These are phyloP conservation scores for Smittia aterrima DNA, from an alignment of 2,888 invertebrate species.

Conservation along the genomic window DNA sequence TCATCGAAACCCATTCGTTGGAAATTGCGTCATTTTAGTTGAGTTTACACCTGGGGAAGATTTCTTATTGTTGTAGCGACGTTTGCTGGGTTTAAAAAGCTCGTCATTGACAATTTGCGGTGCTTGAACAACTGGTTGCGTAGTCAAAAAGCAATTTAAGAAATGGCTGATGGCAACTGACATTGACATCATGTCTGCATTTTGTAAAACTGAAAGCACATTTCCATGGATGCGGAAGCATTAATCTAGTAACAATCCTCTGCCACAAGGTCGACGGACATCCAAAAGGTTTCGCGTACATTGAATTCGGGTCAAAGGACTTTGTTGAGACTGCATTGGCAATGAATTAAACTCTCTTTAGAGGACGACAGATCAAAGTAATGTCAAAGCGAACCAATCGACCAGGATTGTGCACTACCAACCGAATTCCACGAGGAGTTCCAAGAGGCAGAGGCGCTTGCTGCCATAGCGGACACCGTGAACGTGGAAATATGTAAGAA, in stretches of 20 bases:
- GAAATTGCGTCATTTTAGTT: constrained; percentile 56
- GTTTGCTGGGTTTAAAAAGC: constrained; percentile 48
- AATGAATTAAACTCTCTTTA: constrained; percentile 95
- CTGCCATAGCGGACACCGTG: no score
- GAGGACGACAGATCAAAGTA: constrained; percentile 98
- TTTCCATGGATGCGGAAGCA: no score
- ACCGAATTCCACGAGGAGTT: constrained; percentile 69
- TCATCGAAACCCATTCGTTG: constrained; percentile 85
- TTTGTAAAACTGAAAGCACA: no score
- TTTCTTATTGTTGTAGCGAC: constrained; percentile 61
- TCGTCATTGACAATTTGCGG: constrained; percentile 48
- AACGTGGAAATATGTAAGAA: no score
- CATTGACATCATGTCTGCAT: constrained; percentile 79
- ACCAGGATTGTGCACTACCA: constrained; percentile 93
- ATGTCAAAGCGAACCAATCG: constrained; percentile 97
- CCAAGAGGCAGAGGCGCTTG: constrained; percentile 66
- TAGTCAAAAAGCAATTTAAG: constrained; percentile 88
- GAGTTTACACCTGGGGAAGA: constrained; percentile 53
- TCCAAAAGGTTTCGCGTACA: constrained; percentile 99
- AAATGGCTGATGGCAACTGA: constrained; percentile 93
- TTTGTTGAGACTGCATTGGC: constrained; percentile 97
- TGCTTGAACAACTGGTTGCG: constrained; percentile 50
- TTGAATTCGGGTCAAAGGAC: constrained; percentile 97
- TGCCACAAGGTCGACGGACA: constrained; percentile 98
- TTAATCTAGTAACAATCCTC: constrained; percentile 80